Conservation (phyloP, 1,140 invertebrate species). For the Ostrea edulis region DNA sequence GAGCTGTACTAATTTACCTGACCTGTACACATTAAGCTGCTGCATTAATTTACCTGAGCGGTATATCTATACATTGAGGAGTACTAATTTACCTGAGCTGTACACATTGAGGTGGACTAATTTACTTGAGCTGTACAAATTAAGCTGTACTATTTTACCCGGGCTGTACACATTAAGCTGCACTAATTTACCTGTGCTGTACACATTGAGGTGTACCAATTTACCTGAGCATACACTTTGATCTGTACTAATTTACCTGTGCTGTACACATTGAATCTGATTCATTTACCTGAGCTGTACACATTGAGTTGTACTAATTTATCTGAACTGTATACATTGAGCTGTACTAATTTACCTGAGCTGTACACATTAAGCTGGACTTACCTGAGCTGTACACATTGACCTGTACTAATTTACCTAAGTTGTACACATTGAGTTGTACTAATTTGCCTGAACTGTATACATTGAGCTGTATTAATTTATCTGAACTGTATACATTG, state of each 20-base stretch:
- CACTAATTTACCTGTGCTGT: too few relatives aligned
- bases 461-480: too few relatives aligned
- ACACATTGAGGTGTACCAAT: too few relatives aligned
- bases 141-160: too few relatives aligned
- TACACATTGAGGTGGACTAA: too few relatives aligned
- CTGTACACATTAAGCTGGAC: background rate
- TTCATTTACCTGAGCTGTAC: constrained; percentile 1
- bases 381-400: background rate
- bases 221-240: too few relatives aligned
- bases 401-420: background rate
- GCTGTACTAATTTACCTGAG: background rate
- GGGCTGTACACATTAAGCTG: too few relatives aligned
- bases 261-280: too few relatives aligned
- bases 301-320: constrained; percentile 13
- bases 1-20: background rate
- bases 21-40: background rate
- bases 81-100: background rate
- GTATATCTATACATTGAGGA: background rate
- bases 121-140: too few relatives aligned
- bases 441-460: too few relatives aligned
- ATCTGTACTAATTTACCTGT: background rate
- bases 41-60: background rate
- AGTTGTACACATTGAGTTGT: background rate
- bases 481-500: background rate
- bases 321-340: too few relatives aligned